These are phyloP conservation scores for Dysmachus trigonus DNA, from an alignment of 2,888 invertebrate species.

Conservation along the genomic window DNA sequence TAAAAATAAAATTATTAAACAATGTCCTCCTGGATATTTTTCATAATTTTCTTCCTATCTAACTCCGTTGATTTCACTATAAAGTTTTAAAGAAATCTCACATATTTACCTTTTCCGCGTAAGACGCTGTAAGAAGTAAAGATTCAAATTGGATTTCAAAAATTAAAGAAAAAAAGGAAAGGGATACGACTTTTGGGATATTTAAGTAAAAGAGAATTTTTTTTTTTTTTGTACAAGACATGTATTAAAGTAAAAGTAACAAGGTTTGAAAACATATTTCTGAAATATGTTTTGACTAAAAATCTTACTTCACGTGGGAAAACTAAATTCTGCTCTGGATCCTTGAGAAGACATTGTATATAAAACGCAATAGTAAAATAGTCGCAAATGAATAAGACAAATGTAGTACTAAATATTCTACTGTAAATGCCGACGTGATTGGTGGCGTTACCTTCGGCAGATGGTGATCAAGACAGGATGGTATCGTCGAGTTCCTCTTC, in stretches of 20 bases:
- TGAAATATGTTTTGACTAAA: constrained; percentile 23
- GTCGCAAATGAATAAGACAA: background rate
- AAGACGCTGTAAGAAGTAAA: no score
- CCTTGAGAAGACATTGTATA: constrained; percentile 20
- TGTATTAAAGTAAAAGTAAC: constrained; percentile 48
- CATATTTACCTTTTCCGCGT: no score
- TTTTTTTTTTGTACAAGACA: constrained; percentile 41
- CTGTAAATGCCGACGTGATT: background rate
- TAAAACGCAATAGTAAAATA: constrained; percentile 11
- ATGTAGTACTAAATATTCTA: background rate
- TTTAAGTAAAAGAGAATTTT: background rate
- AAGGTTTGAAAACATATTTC: constrained; percentile 37
- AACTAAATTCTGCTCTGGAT: background rate
- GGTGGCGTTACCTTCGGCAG: background rate
- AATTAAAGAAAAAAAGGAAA: background rate
- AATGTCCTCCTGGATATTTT: background rate
- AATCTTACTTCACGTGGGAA: constrained; percentile 6
- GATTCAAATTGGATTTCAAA: no score
- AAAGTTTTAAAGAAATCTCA: no score
- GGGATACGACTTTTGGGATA: background rate
- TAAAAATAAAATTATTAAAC: no score
- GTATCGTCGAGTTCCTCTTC: constrained; percentile 95
- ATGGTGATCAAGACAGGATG: constrained; percentile 76
- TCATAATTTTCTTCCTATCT: no score
- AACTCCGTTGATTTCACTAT: no score